Evolutionary conservation across 2,888 invertebrate genomes (phyloP), one percentile per base, ranked within the genome.

Genomic region (Ectemnius lituratus): DNA sequence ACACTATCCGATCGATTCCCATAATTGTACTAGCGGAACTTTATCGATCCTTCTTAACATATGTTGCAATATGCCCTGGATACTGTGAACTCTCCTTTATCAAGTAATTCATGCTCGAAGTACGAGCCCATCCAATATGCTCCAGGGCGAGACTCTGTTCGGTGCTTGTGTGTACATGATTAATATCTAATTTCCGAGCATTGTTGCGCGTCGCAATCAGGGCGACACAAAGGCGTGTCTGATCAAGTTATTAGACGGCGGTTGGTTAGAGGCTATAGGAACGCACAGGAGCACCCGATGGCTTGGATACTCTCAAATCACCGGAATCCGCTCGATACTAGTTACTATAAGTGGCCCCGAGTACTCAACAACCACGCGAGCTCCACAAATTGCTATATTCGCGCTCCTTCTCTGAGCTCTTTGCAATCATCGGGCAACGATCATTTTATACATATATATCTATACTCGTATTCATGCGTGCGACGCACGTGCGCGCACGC

Each of bases 301-400:
- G 71, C 57, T 68, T 60, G 75, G 58, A 49, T 59, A 61, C 65
- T 61, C 73, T 75, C 70, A 71, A 64, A 76, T 76, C 76, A 63
- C 67, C 62, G 76, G 71, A 71, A 78, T 79, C 71, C 70, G 76
- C 65, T 79, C 79, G 79, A 76, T 76, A 76, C 74, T 82, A 69
- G 77, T 79, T 73, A 70, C 67, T 70, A 57, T 76, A 81, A 79
- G 74, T 70, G 79, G 80, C 62, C 16, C 65, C 73, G 76, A 76
- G 82, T 70, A 67, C 72, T 76, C 75, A 37, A 5, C 52, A 77
- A 73, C 71, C 82, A 80, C 82, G 82, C 76, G 61, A 28, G 64
- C 60, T 64, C 60, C 77, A 65, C 82, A 82, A 80, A 82, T 82
- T 80, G 78, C 82, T 73, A 62, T 37, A 73, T 73, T 66, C 61